phyloP scores from a whole-genome alignment of 1,140 invertebrate species.

The Eupristina koningsbergeri region DNA sequence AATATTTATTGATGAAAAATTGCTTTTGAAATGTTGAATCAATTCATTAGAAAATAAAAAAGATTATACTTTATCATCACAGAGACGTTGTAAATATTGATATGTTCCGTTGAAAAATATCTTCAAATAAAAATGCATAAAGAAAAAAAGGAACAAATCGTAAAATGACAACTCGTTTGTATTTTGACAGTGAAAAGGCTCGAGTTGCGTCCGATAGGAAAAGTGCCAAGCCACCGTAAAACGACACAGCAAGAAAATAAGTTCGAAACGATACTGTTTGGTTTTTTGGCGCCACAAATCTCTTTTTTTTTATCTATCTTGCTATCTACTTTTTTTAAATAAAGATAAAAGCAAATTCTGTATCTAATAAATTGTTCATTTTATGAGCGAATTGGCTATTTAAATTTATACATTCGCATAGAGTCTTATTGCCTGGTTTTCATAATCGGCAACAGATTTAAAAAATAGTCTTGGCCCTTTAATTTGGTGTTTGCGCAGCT shows the following conservation, averaged over 20 bases:
- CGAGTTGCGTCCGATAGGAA: constrained; percentile 52
- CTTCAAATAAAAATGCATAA: not conserved
- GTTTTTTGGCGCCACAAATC: constrained; percentile 38
- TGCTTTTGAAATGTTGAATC: no score
- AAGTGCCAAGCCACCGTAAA: constrained; percentile 48
- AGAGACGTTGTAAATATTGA: no score
- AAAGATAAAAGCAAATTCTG: not conserved
- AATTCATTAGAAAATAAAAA: no score
- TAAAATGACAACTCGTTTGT: constrained; percentile 56
- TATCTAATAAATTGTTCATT: constrained; percentile 20
- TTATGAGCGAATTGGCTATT: constrained; percentile 5
- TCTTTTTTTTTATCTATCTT: constrained; percentile 14
- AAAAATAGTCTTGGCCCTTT: constrained; percentile 24
- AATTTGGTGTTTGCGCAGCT: constrained; percentile 22
- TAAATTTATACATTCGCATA: not conserved
- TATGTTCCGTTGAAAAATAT: not conserved
- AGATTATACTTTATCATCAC: no score
- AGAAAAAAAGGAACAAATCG: not conserved
- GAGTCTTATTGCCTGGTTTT: constrained; percentile 18
- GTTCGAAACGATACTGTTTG: constrained; percentile 57
- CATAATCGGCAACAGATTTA: not conserved
- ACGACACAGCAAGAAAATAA: constrained; percentile 58
- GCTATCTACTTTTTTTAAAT: not conserved
- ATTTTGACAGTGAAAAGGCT: constrained; percentile 60
- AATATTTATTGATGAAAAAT: no score